Percentiles rank a stretch among this genome's conserved stretches.
Evolutionary conservation across 2,797 vertebrate species (phyloP).

Genomic region (Enteromius trimaculatus): DNA sequence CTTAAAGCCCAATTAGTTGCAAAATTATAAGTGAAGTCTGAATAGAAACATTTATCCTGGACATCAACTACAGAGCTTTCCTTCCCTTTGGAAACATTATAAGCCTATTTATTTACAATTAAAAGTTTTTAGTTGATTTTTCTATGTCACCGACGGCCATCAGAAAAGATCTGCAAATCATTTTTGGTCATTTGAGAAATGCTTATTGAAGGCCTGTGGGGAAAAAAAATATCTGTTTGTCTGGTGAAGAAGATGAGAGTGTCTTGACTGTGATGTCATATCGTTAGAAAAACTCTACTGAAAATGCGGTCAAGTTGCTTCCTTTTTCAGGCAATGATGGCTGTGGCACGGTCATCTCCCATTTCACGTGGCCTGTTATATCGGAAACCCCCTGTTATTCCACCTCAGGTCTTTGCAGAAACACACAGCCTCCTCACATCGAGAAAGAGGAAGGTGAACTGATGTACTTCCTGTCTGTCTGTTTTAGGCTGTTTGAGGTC

Average conservation of each 20-base stretch:
- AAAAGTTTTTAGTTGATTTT: background rate
- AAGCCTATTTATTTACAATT: background rate
- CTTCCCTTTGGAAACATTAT: background rate
- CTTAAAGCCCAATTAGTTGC: background rate
- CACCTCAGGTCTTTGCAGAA: background rate
- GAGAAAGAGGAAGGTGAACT: conserved; percentile 9
- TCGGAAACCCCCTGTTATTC: conserved; percentile 12
- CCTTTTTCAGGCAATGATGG: background rate
- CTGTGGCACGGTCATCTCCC: background rate
- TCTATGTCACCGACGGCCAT: background rate
- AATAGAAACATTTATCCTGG: background rate
- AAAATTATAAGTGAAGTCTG: background rate
- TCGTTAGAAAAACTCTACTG: background rate
- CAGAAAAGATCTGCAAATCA: background rate
- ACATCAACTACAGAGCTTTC: background rate
- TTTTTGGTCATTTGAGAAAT: background rate
- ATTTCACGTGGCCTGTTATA: background rate
- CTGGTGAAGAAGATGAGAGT: background rate
- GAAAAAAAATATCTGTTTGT: no score
- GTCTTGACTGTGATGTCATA: background rate
- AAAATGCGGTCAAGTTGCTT: background rate
- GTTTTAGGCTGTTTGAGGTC: conserved; percentile 17
- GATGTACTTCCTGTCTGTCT: conserved; percentile 52
- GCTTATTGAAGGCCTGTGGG: background rate
- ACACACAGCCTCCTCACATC: conserved; percentile 1